Base-by-base conservation (phyloP, 2,888 invertebrate species). In the Hirtodrosophila confusa region DNA sequence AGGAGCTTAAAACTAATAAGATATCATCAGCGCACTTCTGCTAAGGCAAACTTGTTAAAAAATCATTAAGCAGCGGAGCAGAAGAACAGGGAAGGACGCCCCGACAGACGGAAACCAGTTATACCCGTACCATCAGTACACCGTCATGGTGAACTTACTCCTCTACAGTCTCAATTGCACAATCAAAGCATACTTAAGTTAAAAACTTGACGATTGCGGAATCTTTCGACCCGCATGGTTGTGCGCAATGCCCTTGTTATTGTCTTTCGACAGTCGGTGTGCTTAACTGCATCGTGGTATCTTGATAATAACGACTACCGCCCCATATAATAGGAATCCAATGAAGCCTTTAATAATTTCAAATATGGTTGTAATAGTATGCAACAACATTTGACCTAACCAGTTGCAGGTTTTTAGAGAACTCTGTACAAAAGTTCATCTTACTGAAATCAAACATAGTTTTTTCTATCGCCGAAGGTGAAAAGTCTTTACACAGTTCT, bases 1-100 rank as follows among this genome's bases (percentile, higher is more conserved):
- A 67, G 75, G 58, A 62, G 54, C 33, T 50, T 45, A 55, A 60
- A 66, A 39, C 78, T 58, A 78, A 74, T 75, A 55, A 66, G 75
- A 76, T 76, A 69, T 75, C 66, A 75, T 69, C 69, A 47, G 41
- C 23, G 60, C 64, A 58, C 43, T 64, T 57, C 67, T 41, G 29
- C 45, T 47, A 50, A 65, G 49, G 47, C 36, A 51, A 69, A 63
- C 62, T 78, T 69, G 65, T 78, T 75, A 75, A 78, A 57, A 64
- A 17, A 23, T 47, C 75, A 62, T 74, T 70, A 70, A 75, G 51
- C 37, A 56, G 57, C n/a, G 17, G 27, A 17, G 11, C 47, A 39
- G 39, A 41, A 17, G 12, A 11, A 47, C 44, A 40, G 36, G 9
- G 35, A 47, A 37, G 10, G 12, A 5, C 12, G 9, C 23, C 17